A percentile compares a stretch with the other conserved stretches of the same genome.
Conservation (phyloP, 2,888 invertebrate species). For the Andrena chrysosceles region DNA sequence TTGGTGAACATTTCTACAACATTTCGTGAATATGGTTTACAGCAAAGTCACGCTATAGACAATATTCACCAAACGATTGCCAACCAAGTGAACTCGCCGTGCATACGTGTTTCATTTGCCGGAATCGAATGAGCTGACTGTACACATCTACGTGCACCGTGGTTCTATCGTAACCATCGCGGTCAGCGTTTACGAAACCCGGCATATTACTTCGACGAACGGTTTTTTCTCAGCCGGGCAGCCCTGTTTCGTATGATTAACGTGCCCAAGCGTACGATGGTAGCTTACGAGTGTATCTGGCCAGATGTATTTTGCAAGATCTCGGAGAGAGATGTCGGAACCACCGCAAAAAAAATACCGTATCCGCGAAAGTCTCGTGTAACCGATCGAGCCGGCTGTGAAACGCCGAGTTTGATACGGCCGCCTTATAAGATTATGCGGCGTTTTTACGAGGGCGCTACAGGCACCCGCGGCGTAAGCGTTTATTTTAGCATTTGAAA, state of each 20-base stretch:
- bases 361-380: conserved; percentile 2
- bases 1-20: too few species aligned
- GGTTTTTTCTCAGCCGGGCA: neutral
- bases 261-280: neutral
- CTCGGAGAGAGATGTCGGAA: neutral
- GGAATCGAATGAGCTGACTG: too few species aligned
- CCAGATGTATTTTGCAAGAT: conserved; percentile 40
- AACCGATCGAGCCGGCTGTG: conserved; percentile 27
- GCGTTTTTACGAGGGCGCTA: conserved; percentile 31
- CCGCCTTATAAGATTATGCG: conserved; percentile 33
- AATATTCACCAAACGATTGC: too few species aligned
- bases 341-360: neutral
- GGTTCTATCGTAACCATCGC: conserved; percentile 25
- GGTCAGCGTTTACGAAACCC: conserved; percentile 18
- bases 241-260: conserved; percentile 51
- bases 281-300: conserved; percentile 16
- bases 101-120: neutral
- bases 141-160: too few species aligned
- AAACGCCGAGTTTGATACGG: conserved; percentile 22
- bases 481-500: conserved; percentile 59
- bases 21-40: too few species aligned
- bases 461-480: conserved; percentile 43
- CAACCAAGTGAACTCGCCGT: neutral
- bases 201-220: conserved; percentile 36
- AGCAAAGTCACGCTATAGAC: too few species aligned